Base-by-base conservation (phyloP, 2,797 vertebrate genomes). In the Xenops minutus region DNA sequence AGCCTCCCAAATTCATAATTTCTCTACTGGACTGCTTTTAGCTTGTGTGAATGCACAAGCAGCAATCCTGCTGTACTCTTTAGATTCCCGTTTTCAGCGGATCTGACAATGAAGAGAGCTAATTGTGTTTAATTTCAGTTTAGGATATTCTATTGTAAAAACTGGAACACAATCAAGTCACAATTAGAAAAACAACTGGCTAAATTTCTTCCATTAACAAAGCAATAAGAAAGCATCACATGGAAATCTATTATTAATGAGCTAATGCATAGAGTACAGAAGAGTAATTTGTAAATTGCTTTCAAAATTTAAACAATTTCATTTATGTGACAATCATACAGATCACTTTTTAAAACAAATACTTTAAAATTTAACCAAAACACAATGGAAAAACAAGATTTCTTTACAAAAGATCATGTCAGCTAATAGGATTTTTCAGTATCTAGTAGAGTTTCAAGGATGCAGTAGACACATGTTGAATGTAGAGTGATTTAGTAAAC, bases 161-260 rank as follows among this genome's bases (percentile, higher is more conserved):
- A 71, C 46, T 59, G 55, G 79, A 93, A 76, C 36, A 55, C 39
- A 93, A 89, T 86, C 48, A 82, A 90, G 59, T 49, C 63, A 84
- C 55, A 90, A 90, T 67, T 73, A 93, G 32, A 77, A 86, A 52
- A 89, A 36, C 36, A 91, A 86, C 48, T 72, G 54, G 32, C 58
- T 94, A 75, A 48, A 85, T 92, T 84, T 93, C 58, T 86, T 66
- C 68, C 48, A 84, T 92, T 86, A 79, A 84, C 89, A 92, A 92
- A 83, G 21, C 55, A 67, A 63, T 86, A 94, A 71, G 30, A 52
- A 88, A 41, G 10, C 13, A 78, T 69, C 51, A 46, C n/a, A 79
- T 43, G 27, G 13, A 89, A 92, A 93, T 88, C 16, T 41, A 71
- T 84, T 90, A 84, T 75, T 86, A 92, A 93, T 82, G 44, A 88